Conservation (phyloP, 2,888 invertebrate genomes). For the Tenthredo amoena region DNA sequence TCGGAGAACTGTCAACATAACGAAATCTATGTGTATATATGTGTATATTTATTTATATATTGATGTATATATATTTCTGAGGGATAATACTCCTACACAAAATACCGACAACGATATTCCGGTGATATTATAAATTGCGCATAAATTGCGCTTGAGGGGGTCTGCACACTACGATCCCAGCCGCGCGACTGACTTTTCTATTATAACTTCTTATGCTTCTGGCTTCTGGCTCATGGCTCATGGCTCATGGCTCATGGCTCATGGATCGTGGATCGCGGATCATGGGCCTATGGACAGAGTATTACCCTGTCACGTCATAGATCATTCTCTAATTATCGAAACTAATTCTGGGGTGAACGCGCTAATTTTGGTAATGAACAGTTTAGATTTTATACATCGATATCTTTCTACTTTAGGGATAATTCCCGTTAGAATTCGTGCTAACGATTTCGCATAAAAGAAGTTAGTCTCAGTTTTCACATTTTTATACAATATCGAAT, state of each 20-base stretch:
- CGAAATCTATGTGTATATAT: not conserved
- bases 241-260: not conserved
- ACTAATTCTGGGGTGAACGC: not conserved
- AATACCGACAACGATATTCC: not conserved
- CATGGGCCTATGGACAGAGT: not conserved
- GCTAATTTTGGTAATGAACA: not conserved
- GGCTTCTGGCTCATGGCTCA: slow-evolving; percentile 8
- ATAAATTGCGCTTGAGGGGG: not conserved
- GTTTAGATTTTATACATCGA: not conserved
- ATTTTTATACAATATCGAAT: too few species aligned
- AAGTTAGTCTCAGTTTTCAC: too few species aligned
- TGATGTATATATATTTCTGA: not conserved
- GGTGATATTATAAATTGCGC: not conserved
- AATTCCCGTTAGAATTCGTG: not conserved
- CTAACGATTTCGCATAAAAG: too few species aligned
- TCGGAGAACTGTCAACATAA: not conserved
- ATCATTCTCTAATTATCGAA: slow-evolving; percentile 29
- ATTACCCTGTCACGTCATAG: not conserved
- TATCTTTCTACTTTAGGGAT: not conserved
- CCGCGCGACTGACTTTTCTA: slow-evolving; percentile 43
- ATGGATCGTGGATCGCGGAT: not conserved
- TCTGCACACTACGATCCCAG: slow-evolving; percentile 46
- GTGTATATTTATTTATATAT: not conserved
- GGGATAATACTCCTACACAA: not conserved
- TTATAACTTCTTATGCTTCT: slow-evolving; percentile 21